These are phyloP conservation scores for Lagopus leucura DNA, from an alignment of 2,113 vertebrate species.

Conservation along the genomic window DNA sequence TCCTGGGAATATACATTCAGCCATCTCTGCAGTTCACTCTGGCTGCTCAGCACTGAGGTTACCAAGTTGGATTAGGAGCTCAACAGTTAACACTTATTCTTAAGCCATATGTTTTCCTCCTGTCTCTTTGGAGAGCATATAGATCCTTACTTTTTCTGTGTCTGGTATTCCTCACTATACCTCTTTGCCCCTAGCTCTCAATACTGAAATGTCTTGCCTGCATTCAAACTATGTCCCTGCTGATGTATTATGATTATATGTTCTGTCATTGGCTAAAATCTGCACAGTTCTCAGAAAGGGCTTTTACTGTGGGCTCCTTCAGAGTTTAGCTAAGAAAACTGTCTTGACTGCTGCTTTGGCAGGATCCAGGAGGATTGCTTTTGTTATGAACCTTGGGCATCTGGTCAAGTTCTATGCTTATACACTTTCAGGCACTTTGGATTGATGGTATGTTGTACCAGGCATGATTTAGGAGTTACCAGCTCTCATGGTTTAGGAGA, in stretches of 20 bases:
- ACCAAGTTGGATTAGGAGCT: background rate
- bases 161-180: background rate
- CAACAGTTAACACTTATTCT: background rate
- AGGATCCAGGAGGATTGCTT: background rate
- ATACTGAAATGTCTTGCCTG: background rate
- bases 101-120: background rate
- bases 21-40: background rate
- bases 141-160: background rate
- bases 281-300: background rate
- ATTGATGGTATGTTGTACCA: background rate
- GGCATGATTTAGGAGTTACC: background rate
- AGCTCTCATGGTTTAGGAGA: background rate
- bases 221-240: background rate
- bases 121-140: background rate
- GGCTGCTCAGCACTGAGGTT: background rate
- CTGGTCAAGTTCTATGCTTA: background rate
- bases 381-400: background rate
- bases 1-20: background rate
- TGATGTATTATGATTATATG: background rate
- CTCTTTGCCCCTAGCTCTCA: background rate
- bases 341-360: background rate
- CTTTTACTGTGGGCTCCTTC: background rate
- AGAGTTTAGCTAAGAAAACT: background rate
- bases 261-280: background rate
- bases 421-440: background rate